phyloP scores from a whole-genome alignment of 1,140 invertebrate species.

The Steinernema feltiae region DNA sequence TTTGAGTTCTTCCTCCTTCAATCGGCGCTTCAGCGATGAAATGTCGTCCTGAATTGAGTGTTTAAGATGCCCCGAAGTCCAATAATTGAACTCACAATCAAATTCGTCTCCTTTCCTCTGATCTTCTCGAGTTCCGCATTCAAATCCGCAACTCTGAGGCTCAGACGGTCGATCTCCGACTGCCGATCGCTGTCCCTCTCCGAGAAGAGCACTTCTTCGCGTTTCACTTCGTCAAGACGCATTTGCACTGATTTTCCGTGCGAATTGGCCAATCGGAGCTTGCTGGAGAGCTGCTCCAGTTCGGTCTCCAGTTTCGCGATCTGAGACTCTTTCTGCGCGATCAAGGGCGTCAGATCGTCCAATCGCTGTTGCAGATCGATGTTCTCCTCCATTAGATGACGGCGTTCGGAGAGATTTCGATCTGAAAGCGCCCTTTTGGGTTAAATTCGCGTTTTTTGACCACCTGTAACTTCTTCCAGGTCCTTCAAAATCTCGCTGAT shows the following conservation, averaged over 20 bases:
- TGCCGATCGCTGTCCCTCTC: conserved; percentile 3
- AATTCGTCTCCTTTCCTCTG: not conserved
- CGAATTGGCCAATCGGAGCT: not conserved
- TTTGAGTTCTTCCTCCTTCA: conserved; percentile 1
- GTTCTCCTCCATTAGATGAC: not conserved
- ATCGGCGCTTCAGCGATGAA: not conserved
- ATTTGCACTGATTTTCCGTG: not conserved
- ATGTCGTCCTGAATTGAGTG: not conserved
- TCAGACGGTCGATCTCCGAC: not conserved
- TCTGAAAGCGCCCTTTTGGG: not conserved
- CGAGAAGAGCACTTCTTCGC: not conserved
- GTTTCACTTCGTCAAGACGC: not conserved
- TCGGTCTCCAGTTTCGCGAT: not conserved
- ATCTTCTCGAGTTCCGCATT: not conserved
- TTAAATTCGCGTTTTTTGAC: too few species aligned
- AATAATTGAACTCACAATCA: not conserved
- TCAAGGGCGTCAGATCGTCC: not conserved
- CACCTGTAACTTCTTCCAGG: not conserved
- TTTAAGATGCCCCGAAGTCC: not conserved
- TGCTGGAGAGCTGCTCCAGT: not conserved
- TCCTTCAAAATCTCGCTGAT: not conserved
- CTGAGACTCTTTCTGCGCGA: conserved; percentile 4
- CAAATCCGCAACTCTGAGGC: not conserved
- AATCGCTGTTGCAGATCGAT: not conserved
- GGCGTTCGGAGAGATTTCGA: not conserved